Conservation (phyloP, 2,113 vertebrate genomes). For the Calidris pugnax region DNA sequence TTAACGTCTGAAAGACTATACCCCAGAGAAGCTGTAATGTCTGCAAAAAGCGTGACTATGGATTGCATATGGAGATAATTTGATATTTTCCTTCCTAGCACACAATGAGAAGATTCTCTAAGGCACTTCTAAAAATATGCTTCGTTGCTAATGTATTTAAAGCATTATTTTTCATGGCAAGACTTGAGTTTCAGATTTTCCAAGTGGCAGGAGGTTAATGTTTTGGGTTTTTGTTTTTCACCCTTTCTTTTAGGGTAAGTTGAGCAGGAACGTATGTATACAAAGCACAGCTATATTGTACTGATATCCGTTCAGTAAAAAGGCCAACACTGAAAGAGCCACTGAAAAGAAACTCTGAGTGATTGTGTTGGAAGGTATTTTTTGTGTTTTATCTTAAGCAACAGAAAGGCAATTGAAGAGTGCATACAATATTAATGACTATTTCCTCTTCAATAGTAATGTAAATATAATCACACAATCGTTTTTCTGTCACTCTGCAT, state of each 20-base stretch:
- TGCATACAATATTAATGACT: neutral
- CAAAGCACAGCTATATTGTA: neutral
- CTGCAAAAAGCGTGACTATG: neutral
- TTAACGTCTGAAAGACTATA: neutral
- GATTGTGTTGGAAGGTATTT: neutral
- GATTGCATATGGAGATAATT: neutral
- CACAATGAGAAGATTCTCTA: neutral
- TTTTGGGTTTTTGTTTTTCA: neutral
- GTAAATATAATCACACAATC: neutral
- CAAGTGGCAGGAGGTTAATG: neutral
- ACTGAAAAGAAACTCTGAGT: neutral
- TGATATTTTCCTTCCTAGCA: neutral
- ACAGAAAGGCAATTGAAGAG: neutral
- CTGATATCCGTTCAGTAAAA: neutral
- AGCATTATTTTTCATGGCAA: neutral
- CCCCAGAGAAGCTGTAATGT: neutral
- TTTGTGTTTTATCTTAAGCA: neutral
- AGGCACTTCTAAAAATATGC: neutral
- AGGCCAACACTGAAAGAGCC: neutral
- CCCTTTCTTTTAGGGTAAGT: neutral
- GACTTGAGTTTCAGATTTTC: neutral
- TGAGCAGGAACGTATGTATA: neutral
- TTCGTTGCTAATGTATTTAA: neutral
- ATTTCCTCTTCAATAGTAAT: neutral
- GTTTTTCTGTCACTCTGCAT: neutral